phyloP scores from a whole-genome alignment of 2,113 vertebrate species.

The Mustela lutreola region DNA sequence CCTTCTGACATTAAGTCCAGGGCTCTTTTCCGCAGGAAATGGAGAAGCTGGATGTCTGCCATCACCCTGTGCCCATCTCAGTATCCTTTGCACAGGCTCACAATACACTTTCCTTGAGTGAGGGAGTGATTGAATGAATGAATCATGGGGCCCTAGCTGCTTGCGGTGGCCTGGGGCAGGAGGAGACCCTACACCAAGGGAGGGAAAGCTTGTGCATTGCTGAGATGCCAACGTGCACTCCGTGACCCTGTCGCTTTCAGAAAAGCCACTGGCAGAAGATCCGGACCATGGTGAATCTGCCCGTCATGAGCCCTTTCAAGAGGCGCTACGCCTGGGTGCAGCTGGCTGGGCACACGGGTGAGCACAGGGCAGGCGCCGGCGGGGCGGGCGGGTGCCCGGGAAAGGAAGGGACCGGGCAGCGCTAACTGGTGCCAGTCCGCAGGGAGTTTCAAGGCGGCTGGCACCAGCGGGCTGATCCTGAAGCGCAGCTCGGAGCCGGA shows the following conservation, averaged over 20 bases:
- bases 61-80: neutral
- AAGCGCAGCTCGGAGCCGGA: constrained; percentile 97
- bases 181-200: too few relatives aligned
- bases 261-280: constrained; percentile 94
- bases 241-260: constrained; percentile 67
- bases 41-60: neutral
- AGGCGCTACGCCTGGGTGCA: constrained; percentile 96
- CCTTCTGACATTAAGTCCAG: neutral
- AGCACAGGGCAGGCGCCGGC: neutral
- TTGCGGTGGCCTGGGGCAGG: neutral
- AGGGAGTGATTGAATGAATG: neutral
- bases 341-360: constrained; percentile 97
- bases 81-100: neutral
- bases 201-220: neutral
- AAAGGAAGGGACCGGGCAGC: neutral
- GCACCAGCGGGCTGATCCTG: constrained; percentile 95
- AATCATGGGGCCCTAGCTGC: neutral
- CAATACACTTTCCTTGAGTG: neutral
- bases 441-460: constrained; percentile 98
- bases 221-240: neutral
- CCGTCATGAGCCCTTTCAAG: constrained; percentile 93
- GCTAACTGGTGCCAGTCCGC: constrained; percentile 51
- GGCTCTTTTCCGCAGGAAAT: neutral
- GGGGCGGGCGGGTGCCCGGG: neutral
- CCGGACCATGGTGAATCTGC: constrained; percentile 96